Evolutionary conservation across 1,140 invertebrate genomes (phyloP).

Genomic region (Drusus annulatus): DNA sequence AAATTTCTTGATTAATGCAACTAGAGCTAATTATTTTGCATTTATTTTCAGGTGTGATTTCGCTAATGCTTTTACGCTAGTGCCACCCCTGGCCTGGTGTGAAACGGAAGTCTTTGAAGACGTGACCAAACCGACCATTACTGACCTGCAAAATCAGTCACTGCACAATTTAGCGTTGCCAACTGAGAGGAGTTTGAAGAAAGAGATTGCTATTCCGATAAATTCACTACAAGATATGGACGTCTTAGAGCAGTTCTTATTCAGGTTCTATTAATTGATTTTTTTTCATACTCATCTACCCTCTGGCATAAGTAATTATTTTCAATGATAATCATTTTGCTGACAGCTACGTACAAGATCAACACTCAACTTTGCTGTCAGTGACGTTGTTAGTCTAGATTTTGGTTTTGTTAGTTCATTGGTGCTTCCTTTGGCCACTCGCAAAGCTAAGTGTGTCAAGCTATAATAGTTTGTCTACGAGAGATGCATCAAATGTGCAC

Average conservation of each 20-base stretch:
- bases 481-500: too few relatives aligned
- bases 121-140: conserved; percentile 39
- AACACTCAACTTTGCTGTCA: too few relatives aligned
- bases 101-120: conserved; percentile 62
- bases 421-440: too few relatives aligned
- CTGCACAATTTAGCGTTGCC: conserved; percentile 22
- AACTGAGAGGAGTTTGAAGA: conserved; percentile 62
- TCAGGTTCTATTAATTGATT: conserved; percentile 69
- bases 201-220: conserved; percentile 67
- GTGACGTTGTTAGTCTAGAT: too few relatives aligned
- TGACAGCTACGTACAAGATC: too few relatives aligned
- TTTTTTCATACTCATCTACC: neutral
- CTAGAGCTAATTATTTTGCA: neutral
- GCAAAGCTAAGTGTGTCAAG: too few relatives aligned
- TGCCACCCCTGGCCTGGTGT: conserved; percentile 67
- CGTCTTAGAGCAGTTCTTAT: conserved; percentile 79
- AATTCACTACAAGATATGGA: conserved; percentile 84
- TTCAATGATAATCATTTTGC: too few relatives aligned
- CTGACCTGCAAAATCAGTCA: conserved; percentile 20
- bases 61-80: conserved; percentile 65
- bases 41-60: conserved; percentile 63
- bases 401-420: too few relatives aligned
- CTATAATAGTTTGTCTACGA: too few relatives aligned
- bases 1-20: too few relatives aligned
- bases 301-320: too few relatives aligned